phyloP scores from a whole-genome alignment of 2,113 vertebrate species.

The Poeciliopsis retropinna region DNA sequence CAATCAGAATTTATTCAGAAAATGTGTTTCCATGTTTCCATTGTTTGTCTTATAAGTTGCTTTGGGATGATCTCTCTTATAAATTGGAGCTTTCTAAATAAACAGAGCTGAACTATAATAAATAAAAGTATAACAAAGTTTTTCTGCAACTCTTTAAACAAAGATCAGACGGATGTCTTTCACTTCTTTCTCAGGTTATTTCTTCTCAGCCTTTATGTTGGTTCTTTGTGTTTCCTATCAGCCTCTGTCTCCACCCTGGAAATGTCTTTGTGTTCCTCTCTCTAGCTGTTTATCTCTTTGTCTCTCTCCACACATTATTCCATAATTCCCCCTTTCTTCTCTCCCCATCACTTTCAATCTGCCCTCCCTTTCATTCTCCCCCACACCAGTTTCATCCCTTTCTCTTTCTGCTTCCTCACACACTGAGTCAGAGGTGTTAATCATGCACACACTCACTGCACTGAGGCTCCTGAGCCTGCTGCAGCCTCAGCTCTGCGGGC shows the following conservation, averaged over 20 bases:
- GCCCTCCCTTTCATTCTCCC: conserved; percentile 25
- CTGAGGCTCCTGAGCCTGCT: conserved; percentile 17
- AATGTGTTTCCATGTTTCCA: too few relatives aligned
- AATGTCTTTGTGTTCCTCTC: conserved; percentile 19
- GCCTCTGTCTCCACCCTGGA: conserved; percentile 28
- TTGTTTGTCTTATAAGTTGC: too few relatives aligned
- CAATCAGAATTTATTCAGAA: too few relatives aligned
- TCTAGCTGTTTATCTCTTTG: conserved; percentile 3
- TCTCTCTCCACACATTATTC: conserved; percentile 24
- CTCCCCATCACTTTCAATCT: conserved; percentile 52
- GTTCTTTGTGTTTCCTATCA: background rate
- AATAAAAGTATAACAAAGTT: too few relatives aligned
- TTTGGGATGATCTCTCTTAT: too few relatives aligned
- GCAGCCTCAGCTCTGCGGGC: conserved; percentile 35
- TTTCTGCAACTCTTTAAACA: background rate
- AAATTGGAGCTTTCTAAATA: too few relatives aligned
- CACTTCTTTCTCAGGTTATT: background rate
- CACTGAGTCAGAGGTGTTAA: conserved; percentile 37
- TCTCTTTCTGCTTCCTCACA: conserved; percentile 29
- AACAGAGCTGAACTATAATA: too few relatives aligned
- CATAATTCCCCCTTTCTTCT: conserved; percentile 11
- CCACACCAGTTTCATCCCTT: conserved; percentile 49
- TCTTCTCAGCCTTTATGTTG: conserved; percentile 5
- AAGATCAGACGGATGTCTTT: background rate
- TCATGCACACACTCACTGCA: conserved; percentile 19